A percentile compares a stretch with the other conserved stretches of the same genome.
Evolutionary conservation across 2,113 vertebrate genomes (phyloP).

Genomic region (Tyto alba): DNA sequence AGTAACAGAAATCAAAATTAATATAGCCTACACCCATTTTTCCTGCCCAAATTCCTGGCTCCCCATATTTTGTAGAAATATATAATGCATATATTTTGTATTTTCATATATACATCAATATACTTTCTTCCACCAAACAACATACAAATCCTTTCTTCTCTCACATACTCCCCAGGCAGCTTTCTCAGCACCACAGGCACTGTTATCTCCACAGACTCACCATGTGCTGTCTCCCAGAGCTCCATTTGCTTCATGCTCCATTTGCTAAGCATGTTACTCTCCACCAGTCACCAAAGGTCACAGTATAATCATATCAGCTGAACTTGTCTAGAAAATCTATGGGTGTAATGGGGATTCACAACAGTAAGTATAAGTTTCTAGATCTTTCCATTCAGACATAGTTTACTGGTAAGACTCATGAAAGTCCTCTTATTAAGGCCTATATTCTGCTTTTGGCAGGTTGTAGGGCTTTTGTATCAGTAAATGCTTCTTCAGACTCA

Average conservation of each 20-base stretch:
- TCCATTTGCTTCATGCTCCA: not conserved
- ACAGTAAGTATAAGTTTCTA: not conserved
- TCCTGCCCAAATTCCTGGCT: not conserved
- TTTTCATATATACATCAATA: not conserved
- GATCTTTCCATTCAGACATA: not conserved
- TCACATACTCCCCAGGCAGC: not conserved
- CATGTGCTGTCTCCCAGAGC: not conserved
- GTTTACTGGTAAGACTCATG: not conserved
- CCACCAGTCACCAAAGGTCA: not conserved
- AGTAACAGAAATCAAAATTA: not conserved
- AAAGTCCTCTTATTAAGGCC: not conserved
- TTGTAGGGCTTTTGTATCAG: not conserved
- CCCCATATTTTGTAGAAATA: not conserved
- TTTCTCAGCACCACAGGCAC: not conserved
- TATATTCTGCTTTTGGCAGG: not conserved
- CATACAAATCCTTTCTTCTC: not conserved
- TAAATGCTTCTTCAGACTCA: not conserved
- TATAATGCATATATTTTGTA: not conserved
- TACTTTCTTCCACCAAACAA: not conserved
- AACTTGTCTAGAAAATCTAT: not conserved
- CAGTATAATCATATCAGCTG: not conserved
- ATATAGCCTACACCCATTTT: not conserved
- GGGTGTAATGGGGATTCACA: not conserved
- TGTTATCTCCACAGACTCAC: not conserved
- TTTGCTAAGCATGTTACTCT: not conserved